Evolutionary conservation across 2,113 vertebrate genomes (phyloP), one percentile per base, ranked within the genome.

Genomic region (Hippoglossus stenolepis): DNA sequence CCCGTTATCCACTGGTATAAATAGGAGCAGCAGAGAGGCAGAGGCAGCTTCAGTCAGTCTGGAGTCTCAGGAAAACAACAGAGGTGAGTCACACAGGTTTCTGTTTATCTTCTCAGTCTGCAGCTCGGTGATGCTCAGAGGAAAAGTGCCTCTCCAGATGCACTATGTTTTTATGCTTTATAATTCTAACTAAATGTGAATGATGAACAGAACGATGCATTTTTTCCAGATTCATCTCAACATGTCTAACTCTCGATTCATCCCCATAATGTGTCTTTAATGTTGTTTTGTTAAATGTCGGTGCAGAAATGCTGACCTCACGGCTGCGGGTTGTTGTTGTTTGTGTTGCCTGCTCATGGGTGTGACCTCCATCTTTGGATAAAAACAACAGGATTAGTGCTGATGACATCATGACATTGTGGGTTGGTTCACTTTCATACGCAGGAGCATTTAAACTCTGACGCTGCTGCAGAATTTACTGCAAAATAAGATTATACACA

Each of bases 321-420:
- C 43, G 18, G 65, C 65, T 56, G 65, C 3, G 23, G 35, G 6
- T 31, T 31, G 28, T 31, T 66, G 62, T 12, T 81, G 76, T 69
- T 84, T 85, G 51, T 65, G 8, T 62, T 85, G 82, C 87, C 82
- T 72, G 68, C 81, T 85, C 75, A 70, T 85, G 87, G 88, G 80
- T 75, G 85, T 87, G 82, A 77, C 85, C 80, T 81, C 65, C 58
- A 89, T 85, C 56, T 80, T 24, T 65, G 56, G 71, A 84, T 74
- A 26, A 84, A 85, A 91, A 89, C 83, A 89, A 88, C 43, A 57
- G 79, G 75, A 83, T 84, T 89, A 77, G 58, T 31, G 4, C 5
- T 15, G 26, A 85, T 75, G 80, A 65, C 63, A 31, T 85, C 84
- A 71, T n/a, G 2, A n/a, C 56, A 4, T 23, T 56, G 62, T 62